Base-by-base conservation (phyloP, 1,140 invertebrate species). In the Vollenhovia emeryi region DNA sequence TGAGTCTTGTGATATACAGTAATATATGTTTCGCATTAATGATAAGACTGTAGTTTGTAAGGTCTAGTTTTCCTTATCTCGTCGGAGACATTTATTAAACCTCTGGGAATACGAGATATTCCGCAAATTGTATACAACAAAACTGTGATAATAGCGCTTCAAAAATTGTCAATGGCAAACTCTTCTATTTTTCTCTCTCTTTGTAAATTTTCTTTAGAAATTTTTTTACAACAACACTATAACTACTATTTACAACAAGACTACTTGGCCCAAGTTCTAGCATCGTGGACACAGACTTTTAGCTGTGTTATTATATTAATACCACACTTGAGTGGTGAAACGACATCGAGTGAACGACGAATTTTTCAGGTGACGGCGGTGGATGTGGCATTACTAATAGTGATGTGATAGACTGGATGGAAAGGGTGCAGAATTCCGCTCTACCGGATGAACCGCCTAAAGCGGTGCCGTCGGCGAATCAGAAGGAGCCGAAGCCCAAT, bases 321-420 rank as follows among this genome's bases (percentile, higher is more conserved):
- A 0, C 13, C 3, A 43, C 36, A 9, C 9, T 40, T 75, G 13
- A 8, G 0, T 11, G 5, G 18, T 59, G 18, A 75, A 59, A 18
- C 52, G 3, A 68, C 27, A 8, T 68, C 15, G 30, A n/a, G 4
- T 36, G 21, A 18, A 43, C 21, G 13, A 45, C 57, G 4, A 45
- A 57, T 21, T 66, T 86, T 40, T 18, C 92, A 97, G 97, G 97
- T 93, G 97, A 97, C 93, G 96, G 96, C 40, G 97, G 96, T 85
- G 98, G 98, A 9, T 99, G 98, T 95, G 98, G 98, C 59, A 97
- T 98, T 50, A 98, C 96, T 13, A 97, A 98, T 40, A 36, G 69
- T 84, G 97, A 98, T 80, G 96, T 98, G 33, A 96, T 97, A 76
- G 96, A 98, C 89, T 99, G 98, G 98, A 99, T 99, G 98, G 97